Base-by-base conservation (phyloP, 2,113 vertebrate species). In the Nothobranchius furzeri region DNA sequence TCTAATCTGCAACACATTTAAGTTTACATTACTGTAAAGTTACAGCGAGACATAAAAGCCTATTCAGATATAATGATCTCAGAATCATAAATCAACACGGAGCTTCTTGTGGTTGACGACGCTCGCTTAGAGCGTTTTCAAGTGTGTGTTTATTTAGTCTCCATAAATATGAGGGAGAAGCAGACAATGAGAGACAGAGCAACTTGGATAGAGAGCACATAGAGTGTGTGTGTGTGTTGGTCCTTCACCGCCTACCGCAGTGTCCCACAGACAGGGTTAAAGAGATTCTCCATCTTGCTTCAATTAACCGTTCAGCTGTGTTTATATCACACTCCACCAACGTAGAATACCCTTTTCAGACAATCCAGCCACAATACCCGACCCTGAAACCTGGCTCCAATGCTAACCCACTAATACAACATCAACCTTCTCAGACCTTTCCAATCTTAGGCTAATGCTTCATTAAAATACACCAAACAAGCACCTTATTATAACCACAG, bases 221-320 rank as follows among this genome's bases (percentile, higher is more conserved):
- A 56, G 67, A 69, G 56, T 7, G 43, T 70, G 64, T 76, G 20
- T 79, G 73, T 82, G 50, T 66, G 69, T 67, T 7, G 37, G 37
- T 40, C 37, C 63, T 69, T 17, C n/a, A 50, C 48, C 75, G 75
- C 85, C 87, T 78, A 84, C 87, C 78, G 68, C 84, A 87, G 84
- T 48, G 84, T 83, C 79, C 75, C 75, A 70, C 63, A 75, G 70
- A 61, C 70, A 61, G 78, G 76, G 83, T 69, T 84, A 74, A 83
- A 80, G 69, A 84, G 70, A 79, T 79, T 81, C 81, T 78, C 79
- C 89, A 90, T 82, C 83, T 89, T 91, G 88, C 70, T 86, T 90
- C 81, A 87, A 90, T 92, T 90, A 90, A 77, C 66, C 6, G 1
- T 64, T 70, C 40, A 12, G 68, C 2, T 0, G 68, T 80, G 83